Evolutionary conservation across 92 coral and sea anemone species (phyloP).

Genomic region (Zoanthus sociatus): DNA sequence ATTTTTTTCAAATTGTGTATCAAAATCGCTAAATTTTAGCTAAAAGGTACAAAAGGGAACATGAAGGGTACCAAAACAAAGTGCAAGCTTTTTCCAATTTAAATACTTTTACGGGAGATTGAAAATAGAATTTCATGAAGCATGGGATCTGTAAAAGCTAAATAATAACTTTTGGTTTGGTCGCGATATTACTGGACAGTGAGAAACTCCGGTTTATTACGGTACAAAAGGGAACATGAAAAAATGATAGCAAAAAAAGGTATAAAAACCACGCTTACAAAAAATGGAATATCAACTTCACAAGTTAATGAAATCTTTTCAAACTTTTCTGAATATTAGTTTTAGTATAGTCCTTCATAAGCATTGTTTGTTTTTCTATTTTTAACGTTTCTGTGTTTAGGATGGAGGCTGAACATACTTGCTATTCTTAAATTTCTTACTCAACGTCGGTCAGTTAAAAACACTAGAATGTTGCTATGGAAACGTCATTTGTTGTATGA

Average conservation of each 20-base stretch:
- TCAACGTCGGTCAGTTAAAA: conserved; percentile 8
- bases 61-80: not conserved
- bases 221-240: conserved; percentile 7
- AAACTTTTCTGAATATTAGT: not conserved
- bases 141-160: conserved; percentile 1
- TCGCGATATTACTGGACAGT: conserved; percentile 4
- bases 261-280: conserved; percentile 7
- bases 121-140: conserved; percentile 1
- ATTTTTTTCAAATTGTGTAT: conserved; percentile 6
- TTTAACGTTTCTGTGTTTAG: conserved; percentile 6
- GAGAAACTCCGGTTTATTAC: conserved; percentile 2
- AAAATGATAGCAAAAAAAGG: conserved; percentile 5
- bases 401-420: not conserved
- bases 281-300: not conserved
- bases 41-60: conserved; percentile 7
- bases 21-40: conserved; percentile 3
- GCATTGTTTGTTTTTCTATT: not conserved
- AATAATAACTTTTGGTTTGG: not conserved
- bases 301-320: not conserved
- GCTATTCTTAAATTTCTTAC: conserved; percentile 3
- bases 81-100: conserved; percentile 4
- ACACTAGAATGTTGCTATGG: conserved; percentile 11
- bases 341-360: not conserved
- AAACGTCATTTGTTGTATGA: not conserved
- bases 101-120: conserved; percentile 3